A percentile compares a stretch with the other conserved stretches of the same genome.
Evolutionary conservation across 1,140 invertebrate species (phyloP).

Genomic region (Caenorhabditis elegans): DNA sequence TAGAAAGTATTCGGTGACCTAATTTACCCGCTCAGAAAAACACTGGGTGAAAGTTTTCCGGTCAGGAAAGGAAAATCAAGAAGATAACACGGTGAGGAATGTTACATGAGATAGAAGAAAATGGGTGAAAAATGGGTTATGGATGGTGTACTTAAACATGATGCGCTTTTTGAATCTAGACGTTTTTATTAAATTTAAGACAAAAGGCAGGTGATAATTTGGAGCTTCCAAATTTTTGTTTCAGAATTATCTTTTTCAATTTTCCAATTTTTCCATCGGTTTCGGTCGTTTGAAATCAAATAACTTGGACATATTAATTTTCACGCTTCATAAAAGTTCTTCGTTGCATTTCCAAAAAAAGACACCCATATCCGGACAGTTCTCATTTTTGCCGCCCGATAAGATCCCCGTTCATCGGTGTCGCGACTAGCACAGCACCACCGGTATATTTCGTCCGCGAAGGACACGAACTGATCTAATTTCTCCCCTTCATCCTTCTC

Average conservation of each 20-base stretch:
- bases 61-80: background rate
- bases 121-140: background rate
- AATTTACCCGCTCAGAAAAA: background rate
- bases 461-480: conserved; percentile 29
- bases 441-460: conserved; percentile 10
- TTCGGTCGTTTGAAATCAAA: no score
- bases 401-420: background rate
- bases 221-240: no score
- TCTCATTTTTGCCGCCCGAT: background rate
- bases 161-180: no score
- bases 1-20: conserved; percentile 17
- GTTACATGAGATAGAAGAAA: background rate
- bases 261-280: no score
- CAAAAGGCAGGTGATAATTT: no score
- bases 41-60: background rate
- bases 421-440: conserved; percentile 20
- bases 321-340: background rate
- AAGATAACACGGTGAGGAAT: background rate
- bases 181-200: no score
- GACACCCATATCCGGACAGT: background rate
- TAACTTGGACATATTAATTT: no score
- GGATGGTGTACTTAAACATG: no score
- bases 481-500: background rate
- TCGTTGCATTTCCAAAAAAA: background rate
- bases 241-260: no score